Base-by-base conservation (phyloP, 2,113 vertebrate genomes). In the Poecile atricapillus region DNA sequence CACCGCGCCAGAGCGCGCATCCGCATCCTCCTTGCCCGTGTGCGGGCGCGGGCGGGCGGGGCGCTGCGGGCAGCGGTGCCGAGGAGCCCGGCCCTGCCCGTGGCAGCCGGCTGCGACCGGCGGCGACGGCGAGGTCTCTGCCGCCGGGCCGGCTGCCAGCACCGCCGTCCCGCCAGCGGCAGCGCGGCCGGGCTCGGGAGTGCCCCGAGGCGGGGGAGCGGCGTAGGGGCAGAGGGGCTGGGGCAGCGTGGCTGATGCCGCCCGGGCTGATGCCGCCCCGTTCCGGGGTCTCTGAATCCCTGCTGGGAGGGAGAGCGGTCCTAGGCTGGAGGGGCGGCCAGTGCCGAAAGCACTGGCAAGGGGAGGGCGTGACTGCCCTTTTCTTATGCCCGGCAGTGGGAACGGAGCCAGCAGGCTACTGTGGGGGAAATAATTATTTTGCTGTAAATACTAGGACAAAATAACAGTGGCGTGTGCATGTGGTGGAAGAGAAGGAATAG, bases 71-170 rank as follows among this genome's bases (percentile, higher is more conserved):
- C 13, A 13, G 41, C 16, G 37, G 7, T 59, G 39, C 50, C 50
- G 50, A 17, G 33, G 50, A 44, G 43, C 47, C 20, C 30, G 15
- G 73, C 50, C 58, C 56, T 52, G 88, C 30, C 88, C 30, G 35
- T 43, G 52, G 69, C 84, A 94, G 84, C 91, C 78, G 71, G 92
- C 91, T 92, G 85, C 43, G 95, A 92, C 91, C 89, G 86, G 93
- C 83, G 52, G 87, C 46, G 47, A 24, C 93, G n/a, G 73, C 46
- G 56, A n/a, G 62, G 73, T 82, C 59, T 78, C 14, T 27, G 74
- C 65, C 35, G 82, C 58, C 70, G 53, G 82, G 62, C 64, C 49
- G 53, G 67, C 73, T 89, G 85, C 82, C 84, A 78, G 71, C 70
- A 47, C 77, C 92, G 75, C 68, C 53, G 33, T n/a, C 30, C 75